Evolutionary conservation across 2,113 vertebrate species (phyloP), one percentile per base, ranked within the genome.

Genomic region (Ascaphus truei): DNA sequence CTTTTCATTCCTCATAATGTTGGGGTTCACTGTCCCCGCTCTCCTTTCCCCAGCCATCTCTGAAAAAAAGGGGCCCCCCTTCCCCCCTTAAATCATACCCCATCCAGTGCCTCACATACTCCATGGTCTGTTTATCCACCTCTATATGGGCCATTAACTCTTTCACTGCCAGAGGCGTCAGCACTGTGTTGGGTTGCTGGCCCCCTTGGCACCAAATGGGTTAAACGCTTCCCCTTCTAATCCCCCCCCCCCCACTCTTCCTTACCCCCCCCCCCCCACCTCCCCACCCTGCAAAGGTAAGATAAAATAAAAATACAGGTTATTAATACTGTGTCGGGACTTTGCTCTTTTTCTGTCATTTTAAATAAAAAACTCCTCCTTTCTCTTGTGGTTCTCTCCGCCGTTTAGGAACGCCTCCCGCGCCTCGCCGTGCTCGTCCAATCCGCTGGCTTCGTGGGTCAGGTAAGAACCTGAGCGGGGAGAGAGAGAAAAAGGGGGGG

Each of bases 331-430:
- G 67, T 69, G 66, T 60, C 52, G 56, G 52, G 67, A 60, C 48
- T 37, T 60, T 45, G 52, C 13, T 53, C 33, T n/a, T n/a, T 56
- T 55, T 55, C 15, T 47, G n/a, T 36, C 37, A 4, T 39, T 34
- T 86, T 92, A 96, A 91, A 96, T 94, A 84, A 96, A 92, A 90
- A 95, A 96, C 72, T 95, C 94, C 83, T 96, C 95, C 89, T 96
- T 95, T 79, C 93, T 88, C 84, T 96, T 93, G 76, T 92, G 93
- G 79, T 90, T 90, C 3, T 95, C 94, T 7, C 90, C 93, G 45
- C 94, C 94, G 4, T 95, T 95, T 75, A 96, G 93, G 78, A 96
- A 96, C 50, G 94, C 94, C 82, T 96, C 94, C 65, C 94, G 92
- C 68, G 94, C 94, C 79, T 96, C 94, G 4, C 94, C 94, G 27